Percentiles rank a stretch among this genome's conserved stretches.
Evolutionary conservation across 2,888 invertebrate species (phyloP).

Genomic region (Malthinus seriepunctatus): DNA sequence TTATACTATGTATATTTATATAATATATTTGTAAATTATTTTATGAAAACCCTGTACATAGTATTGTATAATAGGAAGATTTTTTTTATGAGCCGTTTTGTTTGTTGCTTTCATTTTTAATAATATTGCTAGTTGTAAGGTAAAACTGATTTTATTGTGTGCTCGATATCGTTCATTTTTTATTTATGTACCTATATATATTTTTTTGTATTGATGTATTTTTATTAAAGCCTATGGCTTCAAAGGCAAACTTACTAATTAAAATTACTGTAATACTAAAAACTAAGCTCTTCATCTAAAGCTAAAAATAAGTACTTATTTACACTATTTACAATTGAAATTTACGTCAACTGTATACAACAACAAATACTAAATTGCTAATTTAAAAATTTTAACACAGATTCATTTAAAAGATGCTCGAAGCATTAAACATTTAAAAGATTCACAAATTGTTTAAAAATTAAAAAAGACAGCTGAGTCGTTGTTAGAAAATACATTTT

Average conservation of each 20-base stretch:
- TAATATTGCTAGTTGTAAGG: conserved; percentile 1
- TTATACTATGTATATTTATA: too few relatives aligned
- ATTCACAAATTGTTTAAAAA: conserved; percentile 2
- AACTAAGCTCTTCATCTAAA: conserved; percentile 22
- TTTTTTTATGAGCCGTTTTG: background rate
- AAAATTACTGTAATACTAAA: conserved; percentile 16
- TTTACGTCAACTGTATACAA: conserved; percentile 43
- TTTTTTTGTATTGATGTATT: conserved; percentile 20
- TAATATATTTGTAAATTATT: too few relatives aligned
- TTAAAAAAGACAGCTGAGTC: background rate
- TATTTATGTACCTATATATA: conserved; percentile 5
- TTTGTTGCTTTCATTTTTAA: background rate
- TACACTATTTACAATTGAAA: conserved; percentile 44
- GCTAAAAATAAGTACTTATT: conserved; percentile 31
- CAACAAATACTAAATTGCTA: conserved; percentile 39
- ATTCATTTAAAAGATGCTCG: conserved; percentile 24
- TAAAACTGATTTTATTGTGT: conserved; percentile 1
- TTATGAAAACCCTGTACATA: too few relatives aligned
- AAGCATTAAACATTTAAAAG: background rate
- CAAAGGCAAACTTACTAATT: conserved; percentile 25
- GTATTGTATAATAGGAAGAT: background rate
- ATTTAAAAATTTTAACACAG: conserved; percentile 22
- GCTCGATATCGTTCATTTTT: background rate
- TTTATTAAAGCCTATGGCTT: conserved; percentile 10
- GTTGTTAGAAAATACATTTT: too few relatives aligned